These are phyloP conservation scores for Drosophila melanocephala DNA, from an alignment of 2,888 invertebrate species.

Conservation along the genomic window DNA sequence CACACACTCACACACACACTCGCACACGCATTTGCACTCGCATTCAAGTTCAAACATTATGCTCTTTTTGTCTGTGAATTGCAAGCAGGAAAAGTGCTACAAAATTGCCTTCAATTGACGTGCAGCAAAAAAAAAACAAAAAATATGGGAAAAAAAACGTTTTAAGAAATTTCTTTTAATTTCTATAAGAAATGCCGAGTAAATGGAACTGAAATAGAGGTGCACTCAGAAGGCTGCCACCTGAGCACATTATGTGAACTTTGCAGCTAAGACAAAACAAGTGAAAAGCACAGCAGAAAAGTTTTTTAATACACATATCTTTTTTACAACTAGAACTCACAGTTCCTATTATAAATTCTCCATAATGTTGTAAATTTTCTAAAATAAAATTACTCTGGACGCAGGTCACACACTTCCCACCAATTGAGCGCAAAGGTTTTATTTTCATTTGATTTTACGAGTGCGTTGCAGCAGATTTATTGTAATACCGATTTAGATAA, in stretches of 20 bases:
- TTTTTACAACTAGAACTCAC: neutral
- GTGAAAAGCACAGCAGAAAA: slow-evolving; percentile 13
- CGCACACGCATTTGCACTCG: slow-evolving; percentile 14
- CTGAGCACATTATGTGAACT: neutral
- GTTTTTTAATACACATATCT: neutral
- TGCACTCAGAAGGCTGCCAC: slow-evolving; percentile 7
- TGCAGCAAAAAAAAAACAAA: neutral
- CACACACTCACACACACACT: slow-evolving; percentile 15
- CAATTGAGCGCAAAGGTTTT: neutral
- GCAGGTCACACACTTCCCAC: neutral
- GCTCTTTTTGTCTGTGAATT: slow-evolving; percentile 59
- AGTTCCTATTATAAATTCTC: neutral
- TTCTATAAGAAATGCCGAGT: slow-evolving; percentile 28
- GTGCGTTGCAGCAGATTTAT: neutral
- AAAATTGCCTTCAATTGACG: slow-evolving; percentile 65
- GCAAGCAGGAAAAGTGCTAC: slow-evolving; percentile 50
- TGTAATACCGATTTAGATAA: neutral
- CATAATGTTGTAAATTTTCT: neutral
- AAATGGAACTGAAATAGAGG: slow-evolving; percentile 19
- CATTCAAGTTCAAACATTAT: slow-evolving; percentile 33
- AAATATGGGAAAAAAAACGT: neutral
- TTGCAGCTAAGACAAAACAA: neutral
- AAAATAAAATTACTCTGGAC: neutral
- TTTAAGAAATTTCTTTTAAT: slow-evolving; percentile 41
- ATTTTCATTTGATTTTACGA: neutral